phyloP scores from a whole-genome alignment of 2,113 vertebrate genomes.

The Gymnogyps californianus region DNA sequence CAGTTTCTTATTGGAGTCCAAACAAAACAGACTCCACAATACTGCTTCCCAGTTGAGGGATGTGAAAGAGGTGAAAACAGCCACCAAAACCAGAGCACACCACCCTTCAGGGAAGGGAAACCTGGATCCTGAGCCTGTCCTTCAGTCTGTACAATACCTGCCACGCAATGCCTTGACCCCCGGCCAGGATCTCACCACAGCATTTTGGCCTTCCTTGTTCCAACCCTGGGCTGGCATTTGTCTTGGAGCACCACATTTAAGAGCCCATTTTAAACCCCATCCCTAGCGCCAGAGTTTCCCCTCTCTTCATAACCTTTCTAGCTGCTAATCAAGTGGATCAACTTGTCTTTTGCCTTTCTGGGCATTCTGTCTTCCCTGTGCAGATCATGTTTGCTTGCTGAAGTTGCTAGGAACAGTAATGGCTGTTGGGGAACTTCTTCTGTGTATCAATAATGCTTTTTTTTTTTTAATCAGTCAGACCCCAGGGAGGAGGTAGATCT shows the following conservation, averaged over 20 bases:
- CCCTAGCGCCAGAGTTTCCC: not conserved
- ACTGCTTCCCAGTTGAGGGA: not conserved
- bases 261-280: not conserved
- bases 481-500: not conserved
- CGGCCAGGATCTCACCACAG: not conserved
- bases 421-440: not conserved
- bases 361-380: not conserved
- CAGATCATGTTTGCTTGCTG: not conserved
- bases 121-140: not conserved
- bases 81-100: not conserved
- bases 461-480: not conserved
- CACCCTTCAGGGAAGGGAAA: not conserved
- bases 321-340: not conserved
- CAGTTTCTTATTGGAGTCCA: not conserved
- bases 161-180: not conserved
- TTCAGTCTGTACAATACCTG: not conserved
- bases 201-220: not conserved
- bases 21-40: not conserved
- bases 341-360: not conserved
- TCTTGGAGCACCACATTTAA: not conserved
- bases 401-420: not conserved
- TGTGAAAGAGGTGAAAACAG: not conserved
- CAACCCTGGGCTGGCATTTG: not conserved
- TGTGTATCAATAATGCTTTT: not conserved
- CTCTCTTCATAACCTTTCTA: not conserved